phyloP scores from a whole-genome alignment of 2,797 vertebrate genomes.

The Pseudochaenichthys georgianus region DNA sequence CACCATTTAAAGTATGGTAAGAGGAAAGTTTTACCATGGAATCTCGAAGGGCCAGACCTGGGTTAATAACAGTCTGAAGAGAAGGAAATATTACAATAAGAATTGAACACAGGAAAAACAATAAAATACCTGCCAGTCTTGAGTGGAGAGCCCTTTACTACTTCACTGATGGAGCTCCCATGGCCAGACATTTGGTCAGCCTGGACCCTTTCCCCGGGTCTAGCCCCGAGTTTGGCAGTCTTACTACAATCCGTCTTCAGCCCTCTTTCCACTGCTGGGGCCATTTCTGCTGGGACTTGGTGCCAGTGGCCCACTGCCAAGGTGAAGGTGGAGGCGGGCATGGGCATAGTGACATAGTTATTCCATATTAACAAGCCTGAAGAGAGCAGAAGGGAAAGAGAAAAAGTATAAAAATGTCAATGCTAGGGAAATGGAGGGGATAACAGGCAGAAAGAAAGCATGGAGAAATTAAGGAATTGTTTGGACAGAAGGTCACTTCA shows the following conservation, averaged over 20 bases:
- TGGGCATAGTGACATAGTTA: constrained; percentile 97
- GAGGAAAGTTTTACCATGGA: constrained; percentile 69
- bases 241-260: constrained; percentile 25
- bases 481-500: neutral
- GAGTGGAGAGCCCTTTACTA: constrained; percentile 54
- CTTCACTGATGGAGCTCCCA: constrained; percentile 54
- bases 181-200: constrained; percentile 48
- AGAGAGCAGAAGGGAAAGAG: constrained; percentile 15
- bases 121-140: constrained; percentile 80
- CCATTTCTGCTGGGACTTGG: constrained; percentile 80
- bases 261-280: constrained; percentile 39
- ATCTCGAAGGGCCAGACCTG: constrained; percentile 60
- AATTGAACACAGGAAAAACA: constrained; percentile 59
- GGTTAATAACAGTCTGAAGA: constrained; percentile 72
- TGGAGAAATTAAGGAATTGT: neutral
- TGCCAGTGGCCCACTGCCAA: constrained; percentile 94
- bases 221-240: constrained; percentile 27
- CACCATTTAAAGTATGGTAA: constrained; percentile 46
- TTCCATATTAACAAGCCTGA: constrained; percentile 89
- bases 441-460: constrained; percentile 3
- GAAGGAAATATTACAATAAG: constrained; percentile 46
- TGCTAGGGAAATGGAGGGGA: neutral
- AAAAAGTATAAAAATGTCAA: constrained; percentile 35
- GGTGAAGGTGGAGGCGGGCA: constrained; percentile 97
- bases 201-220: constrained; percentile 27